These are phyloP conservation scores for Poecilus cupreus DNA, from an alignment of 2,888 invertebrate species.

Conservation along the genomic window DNA sequence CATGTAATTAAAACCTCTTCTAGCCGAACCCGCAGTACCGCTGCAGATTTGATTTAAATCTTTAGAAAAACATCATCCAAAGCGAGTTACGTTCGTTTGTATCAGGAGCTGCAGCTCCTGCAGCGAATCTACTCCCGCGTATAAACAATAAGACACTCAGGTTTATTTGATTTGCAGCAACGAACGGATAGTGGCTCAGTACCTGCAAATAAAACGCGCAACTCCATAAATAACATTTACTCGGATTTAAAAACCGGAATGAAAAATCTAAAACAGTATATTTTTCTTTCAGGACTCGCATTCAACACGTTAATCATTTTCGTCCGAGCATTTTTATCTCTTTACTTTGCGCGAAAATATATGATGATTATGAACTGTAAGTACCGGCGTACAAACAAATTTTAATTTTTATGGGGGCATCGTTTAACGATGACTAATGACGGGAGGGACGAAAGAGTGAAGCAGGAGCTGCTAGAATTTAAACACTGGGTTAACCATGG, in stretches of 20 bases:
- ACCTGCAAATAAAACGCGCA: slow-evolving; percentile 24
- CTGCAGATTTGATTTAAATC: slow-evolving; percentile 22
- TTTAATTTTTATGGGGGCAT: slow-evolving; percentile 55
- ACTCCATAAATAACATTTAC: slow-evolving; percentile 55
- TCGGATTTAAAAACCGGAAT: slow-evolving; percentile 57
- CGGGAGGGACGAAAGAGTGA: no score
- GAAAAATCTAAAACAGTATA: slow-evolving; percentile 59
- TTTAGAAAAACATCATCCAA: neutral
- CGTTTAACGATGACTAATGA: slow-evolving; percentile 57
- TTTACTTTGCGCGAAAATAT: slow-evolving; percentile 57
- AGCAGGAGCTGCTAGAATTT: no score
- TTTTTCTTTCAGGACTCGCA: slow-evolving; percentile 54
- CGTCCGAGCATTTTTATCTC: slow-evolving; percentile 55
- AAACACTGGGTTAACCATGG: neutral
- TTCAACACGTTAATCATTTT: slow-evolving; percentile 58
- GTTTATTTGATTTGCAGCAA: slow-evolving; percentile 52
- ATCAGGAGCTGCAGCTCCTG: neutral
- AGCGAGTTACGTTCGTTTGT: no score
- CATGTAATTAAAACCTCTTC: slow-evolving; percentile 31
- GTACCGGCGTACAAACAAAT: slow-evolving; percentile 57
- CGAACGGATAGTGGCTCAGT: slow-evolving; percentile 8
- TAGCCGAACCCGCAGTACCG: neutral
- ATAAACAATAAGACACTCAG: slow-evolving; percentile 45
- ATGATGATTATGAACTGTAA: slow-evolving; percentile 57
- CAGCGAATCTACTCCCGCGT: neutral